phyloP scores from a whole-genome alignment of 2,888 invertebrate genomes.

The Eupsilia transversa region DNA sequence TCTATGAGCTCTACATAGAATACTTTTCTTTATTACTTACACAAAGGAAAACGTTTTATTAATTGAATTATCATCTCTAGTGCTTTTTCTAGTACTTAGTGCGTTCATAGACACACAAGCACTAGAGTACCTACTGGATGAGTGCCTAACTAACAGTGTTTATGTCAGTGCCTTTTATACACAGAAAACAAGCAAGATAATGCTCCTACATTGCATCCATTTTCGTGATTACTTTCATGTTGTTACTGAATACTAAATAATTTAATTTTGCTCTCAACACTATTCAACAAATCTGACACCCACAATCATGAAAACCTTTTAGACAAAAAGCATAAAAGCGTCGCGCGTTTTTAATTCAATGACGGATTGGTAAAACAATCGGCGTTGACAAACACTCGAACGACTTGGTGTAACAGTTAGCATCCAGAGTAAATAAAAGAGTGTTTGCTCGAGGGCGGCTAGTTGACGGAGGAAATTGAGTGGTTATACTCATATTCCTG shows the following conservation, averaged over 20 bases:
- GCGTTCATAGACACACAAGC: conserved; percentile 6
- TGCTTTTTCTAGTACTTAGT: neutral
- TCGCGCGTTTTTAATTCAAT: conserved; percentile 43
- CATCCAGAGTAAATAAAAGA: conserved; percentile 54
- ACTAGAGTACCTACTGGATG: neutral
- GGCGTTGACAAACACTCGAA: conserved; percentile 33
- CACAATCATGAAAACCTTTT: conserved; percentile 34
- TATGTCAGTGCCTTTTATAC: conserved; percentile 8
- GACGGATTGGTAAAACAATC: conserved; percentile 38
- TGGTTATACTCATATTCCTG: conserved; percentile 64
- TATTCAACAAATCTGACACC: conserved; percentile 11
- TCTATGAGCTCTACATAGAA: conserved; percentile 4
- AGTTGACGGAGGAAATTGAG: conserved; percentile 68
- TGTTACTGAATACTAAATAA: neutral
- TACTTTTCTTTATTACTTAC: neutral
- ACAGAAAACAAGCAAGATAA: conserved; percentile 23
- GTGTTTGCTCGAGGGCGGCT: conserved; percentile 63
- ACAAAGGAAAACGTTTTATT: conserved; percentile 2
- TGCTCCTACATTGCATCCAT: conserved; percentile 18
- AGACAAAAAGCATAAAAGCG: conserved; percentile 19
- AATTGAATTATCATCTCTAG: conserved; percentile 12
- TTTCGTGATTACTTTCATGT: conserved; percentile 25
- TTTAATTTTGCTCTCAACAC: neutral
- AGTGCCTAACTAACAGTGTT: conserved; percentile 7
- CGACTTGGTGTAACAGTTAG: conserved; percentile 48